phyloP scores from a whole-genome alignment of 2,113 vertebrate species.

The Macrotus californicus region DNA sequence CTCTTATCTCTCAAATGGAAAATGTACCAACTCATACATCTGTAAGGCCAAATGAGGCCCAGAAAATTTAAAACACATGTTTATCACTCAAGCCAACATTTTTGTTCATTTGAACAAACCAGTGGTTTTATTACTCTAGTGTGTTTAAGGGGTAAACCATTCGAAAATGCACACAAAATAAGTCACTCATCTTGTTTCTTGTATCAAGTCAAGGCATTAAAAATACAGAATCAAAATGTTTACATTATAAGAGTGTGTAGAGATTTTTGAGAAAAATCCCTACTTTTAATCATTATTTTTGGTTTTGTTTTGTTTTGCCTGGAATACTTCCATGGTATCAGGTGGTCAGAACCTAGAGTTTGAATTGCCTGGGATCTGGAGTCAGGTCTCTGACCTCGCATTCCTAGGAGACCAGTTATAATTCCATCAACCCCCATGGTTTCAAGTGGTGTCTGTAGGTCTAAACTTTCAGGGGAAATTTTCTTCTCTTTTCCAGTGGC shows the following conservation, averaged over 20 bases:
- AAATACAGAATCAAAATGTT: background rate
- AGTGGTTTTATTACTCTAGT: background rate
- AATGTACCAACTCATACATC: background rate
- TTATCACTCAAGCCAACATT: background rate
- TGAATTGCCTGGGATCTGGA: background rate
- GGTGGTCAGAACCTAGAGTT: background rate
- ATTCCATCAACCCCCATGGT: background rate
- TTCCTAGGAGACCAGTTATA: background rate
- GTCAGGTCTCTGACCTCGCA: background rate
- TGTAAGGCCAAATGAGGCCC: background rate
- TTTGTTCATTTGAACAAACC: background rate
- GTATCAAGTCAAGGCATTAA: background rate
- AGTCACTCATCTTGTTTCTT: background rate
- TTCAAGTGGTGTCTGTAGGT: background rate
- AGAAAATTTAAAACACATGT: background rate
- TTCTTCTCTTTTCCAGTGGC: background rate
- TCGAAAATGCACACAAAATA: background rate
- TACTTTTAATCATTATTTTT: background rate
- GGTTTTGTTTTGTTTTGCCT: background rate
- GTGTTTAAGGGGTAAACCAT: background rate
- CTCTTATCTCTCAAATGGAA: background rate
- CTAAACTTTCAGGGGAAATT: background rate
- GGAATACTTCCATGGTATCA: background rate
- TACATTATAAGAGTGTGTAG: background rate
- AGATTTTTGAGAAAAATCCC: background rate